phyloP scores from a whole-genome alignment of 2,888 invertebrate species.

The Cylindroiulus punctatus region DNA sequence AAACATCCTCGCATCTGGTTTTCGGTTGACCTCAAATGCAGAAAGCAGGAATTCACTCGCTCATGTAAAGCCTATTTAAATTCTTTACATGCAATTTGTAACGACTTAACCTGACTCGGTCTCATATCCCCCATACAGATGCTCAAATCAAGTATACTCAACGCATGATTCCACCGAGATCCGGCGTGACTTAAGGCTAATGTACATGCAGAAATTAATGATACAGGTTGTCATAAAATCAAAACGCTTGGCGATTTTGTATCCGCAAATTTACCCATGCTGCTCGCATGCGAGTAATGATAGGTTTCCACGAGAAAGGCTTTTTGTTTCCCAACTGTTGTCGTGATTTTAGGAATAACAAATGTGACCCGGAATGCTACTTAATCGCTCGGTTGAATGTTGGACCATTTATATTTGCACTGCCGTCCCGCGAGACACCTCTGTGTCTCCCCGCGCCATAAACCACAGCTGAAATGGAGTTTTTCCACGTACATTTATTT shows the following conservation, averaged over 20 bases:
- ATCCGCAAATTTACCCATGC: background rate
- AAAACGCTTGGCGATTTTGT: background rate
- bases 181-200: no score
- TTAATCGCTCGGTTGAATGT: constrained; percentile 29
- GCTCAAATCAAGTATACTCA: no score
- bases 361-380: constrained; percentile 37
- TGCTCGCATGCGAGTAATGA: background rate
- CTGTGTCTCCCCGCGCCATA: constrained; percentile 22
- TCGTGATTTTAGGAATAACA: constrained; percentile 37
- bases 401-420: constrained; percentile 43
- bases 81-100: no score
- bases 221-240: background rate
- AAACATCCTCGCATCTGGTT: no score
- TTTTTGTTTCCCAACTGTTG: constrained; percentile 43
- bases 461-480: background rate
- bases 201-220: no score
- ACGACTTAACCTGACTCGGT: no score
- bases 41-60: no score
- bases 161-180: no score
- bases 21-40: no score
- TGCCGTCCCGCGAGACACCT: background rate
- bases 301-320: background rate
- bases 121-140: no score
- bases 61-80: no score
- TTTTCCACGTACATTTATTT: constrained; percentile 17